Conservation (phyloP, 2,113 vertebrate genomes). For the Martes martes region DNA sequence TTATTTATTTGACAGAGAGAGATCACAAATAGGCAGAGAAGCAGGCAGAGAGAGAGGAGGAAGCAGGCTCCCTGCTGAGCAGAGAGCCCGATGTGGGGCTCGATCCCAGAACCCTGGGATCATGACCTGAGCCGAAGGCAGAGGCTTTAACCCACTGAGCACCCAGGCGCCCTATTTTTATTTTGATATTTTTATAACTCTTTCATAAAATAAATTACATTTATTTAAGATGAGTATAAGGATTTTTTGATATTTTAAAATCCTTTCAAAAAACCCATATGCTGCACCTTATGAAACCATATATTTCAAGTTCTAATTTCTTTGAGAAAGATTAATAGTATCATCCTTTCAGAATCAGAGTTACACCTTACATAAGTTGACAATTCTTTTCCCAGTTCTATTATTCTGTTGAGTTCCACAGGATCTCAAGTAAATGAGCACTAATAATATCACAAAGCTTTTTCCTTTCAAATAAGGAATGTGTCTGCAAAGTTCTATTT, state of each 20-base stretch:
- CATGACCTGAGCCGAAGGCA: too few species aligned
- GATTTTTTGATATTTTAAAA: neutral
- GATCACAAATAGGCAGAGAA: too few species aligned
- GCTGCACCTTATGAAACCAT: neutral
- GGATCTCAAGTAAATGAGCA: neutral
- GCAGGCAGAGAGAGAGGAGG: too few species aligned
- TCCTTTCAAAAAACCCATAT: neutral
- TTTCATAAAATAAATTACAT: neutral
- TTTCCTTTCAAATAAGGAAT: conserved; percentile 14
- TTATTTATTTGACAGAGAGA: too few species aligned
- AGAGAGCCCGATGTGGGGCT: too few species aligned
- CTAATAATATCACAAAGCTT: neutral
- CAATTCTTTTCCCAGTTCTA: neutral
- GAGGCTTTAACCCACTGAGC: too few species aligned
- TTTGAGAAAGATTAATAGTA: neutral
- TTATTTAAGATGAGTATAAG: neutral
- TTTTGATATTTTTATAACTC: neutral
- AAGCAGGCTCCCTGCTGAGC: too few species aligned
- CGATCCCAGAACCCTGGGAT: too few species aligned
- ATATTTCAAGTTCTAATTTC: neutral
- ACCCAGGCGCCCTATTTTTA: neutral
- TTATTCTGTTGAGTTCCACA: neutral
- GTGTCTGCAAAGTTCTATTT: neutral
- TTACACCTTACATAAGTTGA: neutral
- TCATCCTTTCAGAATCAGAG: neutral